Base-by-base conservation (phyloP, 23 tunicate genomes). In the Oikopleura albicans region DNA sequence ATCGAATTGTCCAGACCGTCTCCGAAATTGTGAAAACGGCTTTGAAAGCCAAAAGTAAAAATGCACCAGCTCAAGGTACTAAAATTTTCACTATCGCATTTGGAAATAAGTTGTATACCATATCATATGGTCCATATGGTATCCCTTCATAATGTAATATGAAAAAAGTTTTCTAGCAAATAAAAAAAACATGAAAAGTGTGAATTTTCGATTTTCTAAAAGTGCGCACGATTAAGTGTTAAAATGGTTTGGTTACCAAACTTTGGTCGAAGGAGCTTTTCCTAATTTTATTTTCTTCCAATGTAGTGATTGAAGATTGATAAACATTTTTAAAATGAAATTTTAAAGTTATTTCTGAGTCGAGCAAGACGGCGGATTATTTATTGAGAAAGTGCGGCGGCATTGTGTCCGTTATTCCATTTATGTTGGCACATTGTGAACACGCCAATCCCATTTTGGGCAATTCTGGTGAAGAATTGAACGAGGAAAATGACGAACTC, bases 21-120 rank as follows among this genome's bases (percentile, higher is more conserved):
- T 71, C 79, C 79, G 79, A 71, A 71, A 12, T 16, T 29, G 79
- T 71, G 2, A 71, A 71, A 71, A 29, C 31, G 37, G 79, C 79
- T 22, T 31, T 71, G 36, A 71, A 71, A 71, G 37, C 79, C 34
- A 71, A 71, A 71, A 71, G 35, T 31, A 34, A 31, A 31, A 71
- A 71, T 71, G 79, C 36, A 2, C 79, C 79, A 71, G 79, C 79
- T 16, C 36, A 27, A 71, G 79, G 79, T 71, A 71, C 33, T 71
- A 2, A 22, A 31, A 2, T 71, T 71, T 27, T 29, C 33, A 22
- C 22, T 49, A 8, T 49, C 8, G 22, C 16, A 22, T 22, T 8
- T 49, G 22, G 22, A 49, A 8, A 49, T 8, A 49, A 49, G 59
- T 22, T 8, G 59, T 49, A n/a, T n/a, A n/a, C n/a, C n/a, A n/a